These are phyloP conservation scores for Rhynchotus rufescens DNA, from an alignment of 2,797 vertebrate species.

Conservation along the genomic window DNA sequence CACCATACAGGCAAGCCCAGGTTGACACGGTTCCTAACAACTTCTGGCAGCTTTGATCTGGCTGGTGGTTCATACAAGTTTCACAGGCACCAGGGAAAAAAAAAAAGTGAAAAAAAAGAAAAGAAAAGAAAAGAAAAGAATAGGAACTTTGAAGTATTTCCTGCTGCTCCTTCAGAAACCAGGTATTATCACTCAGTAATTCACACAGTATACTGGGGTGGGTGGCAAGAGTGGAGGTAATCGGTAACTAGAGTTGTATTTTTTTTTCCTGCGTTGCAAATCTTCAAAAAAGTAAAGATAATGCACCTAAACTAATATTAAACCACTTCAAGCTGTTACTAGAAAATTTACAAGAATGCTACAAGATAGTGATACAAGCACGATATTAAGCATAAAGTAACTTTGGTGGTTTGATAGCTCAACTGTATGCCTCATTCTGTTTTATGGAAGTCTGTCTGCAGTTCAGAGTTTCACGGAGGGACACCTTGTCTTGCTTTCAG, in stretches of 20 bases:
- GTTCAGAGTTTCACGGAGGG: neutral
- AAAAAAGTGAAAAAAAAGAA: neutral
- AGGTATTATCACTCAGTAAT: neutral
- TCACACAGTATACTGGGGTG: neutral
- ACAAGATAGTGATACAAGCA: neutral
- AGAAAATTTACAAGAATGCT: neutral
- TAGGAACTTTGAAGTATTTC: conserved; percentile 50
- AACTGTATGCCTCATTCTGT: neutral
- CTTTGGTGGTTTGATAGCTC: neutral
- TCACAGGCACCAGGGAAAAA: neutral
- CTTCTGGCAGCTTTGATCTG: conserved; percentile 57
- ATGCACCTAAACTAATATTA: neutral
- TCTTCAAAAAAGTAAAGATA: neutral
- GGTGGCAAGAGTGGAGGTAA: neutral
- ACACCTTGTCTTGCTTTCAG: conserved; percentile 2
- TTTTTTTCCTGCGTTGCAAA: neutral
- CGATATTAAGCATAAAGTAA: neutral
- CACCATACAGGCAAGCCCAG: conserved; percentile 23
- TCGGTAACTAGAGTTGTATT: neutral
- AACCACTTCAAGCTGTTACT: neutral
- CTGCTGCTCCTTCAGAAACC: conserved; percentile 33
- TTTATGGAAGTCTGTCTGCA: neutral
- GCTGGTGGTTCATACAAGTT: conserved; percentile 12
- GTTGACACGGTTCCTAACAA: conserved; percentile 31
- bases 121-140: neutral